phyloP scores from a whole-genome alignment of 2,113 vertebrate species.

The Hippopotamus amphibius region DNA sequence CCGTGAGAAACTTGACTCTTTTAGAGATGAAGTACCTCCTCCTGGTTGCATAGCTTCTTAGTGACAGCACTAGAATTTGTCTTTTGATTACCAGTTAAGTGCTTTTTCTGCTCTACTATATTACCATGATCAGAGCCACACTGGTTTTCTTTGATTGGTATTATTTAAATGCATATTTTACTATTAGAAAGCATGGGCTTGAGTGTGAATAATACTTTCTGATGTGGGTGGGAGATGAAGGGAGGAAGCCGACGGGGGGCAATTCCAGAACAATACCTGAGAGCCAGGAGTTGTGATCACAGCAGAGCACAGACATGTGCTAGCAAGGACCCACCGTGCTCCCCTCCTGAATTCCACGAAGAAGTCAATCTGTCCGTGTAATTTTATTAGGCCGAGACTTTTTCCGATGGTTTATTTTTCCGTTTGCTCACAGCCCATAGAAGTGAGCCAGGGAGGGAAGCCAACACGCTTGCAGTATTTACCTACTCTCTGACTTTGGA shows the following conservation, averaged over 20 bases:
- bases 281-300: conserved; percentile 36
- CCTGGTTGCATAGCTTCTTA: neutral
- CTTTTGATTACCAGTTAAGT: neutral
- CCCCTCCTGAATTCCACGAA: conserved; percentile 63
- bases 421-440: conserved; percentile 67
- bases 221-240: neutral
- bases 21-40: neutral
- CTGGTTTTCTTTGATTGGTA: neutral
- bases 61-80: neutral
- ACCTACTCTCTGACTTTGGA: conserved; percentile 64
- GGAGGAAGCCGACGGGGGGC: neutral
- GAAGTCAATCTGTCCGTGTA: conserved; percentile 53
- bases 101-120: neutral
- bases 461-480: neutral
- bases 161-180: neutral
- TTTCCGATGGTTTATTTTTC: conserved; percentile 68
- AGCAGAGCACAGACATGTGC: conserved; percentile 16
- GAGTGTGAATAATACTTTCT: conserved; percentile 61
- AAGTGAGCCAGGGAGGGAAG: conserved; percentile 50
- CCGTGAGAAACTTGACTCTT: conserved; percentile 1
- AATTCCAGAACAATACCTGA: conserved; percentile 47
- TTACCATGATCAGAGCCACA: neutral
- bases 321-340: neutral
- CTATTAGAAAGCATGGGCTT: conserved; percentile 10
- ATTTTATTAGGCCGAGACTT: conserved; percentile 63